Evolutionary conservation across 1,140 invertebrate species (phyloP).

Genomic region (Babylonia areolata): DNA sequence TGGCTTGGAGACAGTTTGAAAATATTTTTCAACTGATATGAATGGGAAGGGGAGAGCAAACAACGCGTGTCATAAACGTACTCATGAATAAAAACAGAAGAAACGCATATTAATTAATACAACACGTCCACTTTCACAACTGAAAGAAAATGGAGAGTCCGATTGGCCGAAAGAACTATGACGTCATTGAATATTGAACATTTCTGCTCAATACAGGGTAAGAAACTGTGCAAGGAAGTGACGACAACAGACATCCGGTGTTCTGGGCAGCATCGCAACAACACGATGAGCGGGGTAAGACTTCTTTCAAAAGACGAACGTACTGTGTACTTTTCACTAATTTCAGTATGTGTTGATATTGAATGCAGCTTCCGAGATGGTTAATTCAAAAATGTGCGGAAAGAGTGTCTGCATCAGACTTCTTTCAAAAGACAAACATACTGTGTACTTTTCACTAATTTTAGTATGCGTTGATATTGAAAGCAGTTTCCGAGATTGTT

Average conservation of each 20-base stretch:
- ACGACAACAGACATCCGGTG: not conserved
- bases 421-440: not conserved
- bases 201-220: too few species aligned
- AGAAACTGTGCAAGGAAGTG: not conserved
- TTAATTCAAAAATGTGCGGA: too few species aligned
- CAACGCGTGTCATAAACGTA: too few species aligned
- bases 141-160: not conserved
- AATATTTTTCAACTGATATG: too few species aligned
- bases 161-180: not conserved
- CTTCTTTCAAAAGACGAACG: not conserved
- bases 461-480: not conserved
- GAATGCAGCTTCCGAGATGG: too few species aligned
- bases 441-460: not conserved
- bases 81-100: too few species aligned
- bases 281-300: constrained; percentile 19
- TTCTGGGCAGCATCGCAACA: constrained; percentile 8
- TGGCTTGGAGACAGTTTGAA: too few species aligned
- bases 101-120: too few species aligned
- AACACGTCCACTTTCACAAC: too few species aligned
- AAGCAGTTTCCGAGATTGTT: too few species aligned
- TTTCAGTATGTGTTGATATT: not conserved
- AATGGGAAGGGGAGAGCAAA: too few species aligned
- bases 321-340: not conserved
- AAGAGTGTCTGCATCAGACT: too few species aligned
- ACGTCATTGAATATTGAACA: not conserved